Evolutionary conservation across 2,797 vertebrate genomes (phyloP).

Genomic region (Benthosema pterotum): DNA sequence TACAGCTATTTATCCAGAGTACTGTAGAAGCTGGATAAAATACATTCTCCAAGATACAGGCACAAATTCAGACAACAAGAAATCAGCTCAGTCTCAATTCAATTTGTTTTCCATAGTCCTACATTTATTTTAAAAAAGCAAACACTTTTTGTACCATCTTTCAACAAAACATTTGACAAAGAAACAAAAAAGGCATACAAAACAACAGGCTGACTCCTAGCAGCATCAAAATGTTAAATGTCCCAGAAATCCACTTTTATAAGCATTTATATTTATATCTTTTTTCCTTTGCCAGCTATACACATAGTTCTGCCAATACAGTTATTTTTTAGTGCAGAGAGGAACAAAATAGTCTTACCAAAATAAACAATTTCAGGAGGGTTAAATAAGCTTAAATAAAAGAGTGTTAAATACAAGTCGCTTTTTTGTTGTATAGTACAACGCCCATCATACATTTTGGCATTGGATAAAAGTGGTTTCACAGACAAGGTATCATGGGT

Average conservation of each 20-base stretch:
- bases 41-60: too few species aligned
- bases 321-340: conserved; percentile 79
- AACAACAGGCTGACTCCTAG: conserved; percentile 80
- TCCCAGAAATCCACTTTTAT: conserved; percentile 66
- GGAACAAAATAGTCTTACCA: conserved; percentile 64
- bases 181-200: conserved; percentile 77
- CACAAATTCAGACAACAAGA: neutral
- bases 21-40: too few species aligned
- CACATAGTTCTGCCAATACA: conserved; percentile 68
- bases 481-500: conserved; percentile 16
- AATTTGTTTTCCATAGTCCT: conserved; percentile 51
- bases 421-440: conserved; percentile 85
- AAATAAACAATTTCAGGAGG: conserved; percentile 79
- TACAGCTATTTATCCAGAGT: too few species aligned
- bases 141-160: conserved; percentile 71
- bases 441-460: conserved; percentile 67
- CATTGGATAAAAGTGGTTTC: conserved; percentile 23
- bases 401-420: conserved; percentile 85
- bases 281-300: conserved; percentile 71
- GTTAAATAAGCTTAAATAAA: conserved; percentile 80
- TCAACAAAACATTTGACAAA: conserved; percentile 85
- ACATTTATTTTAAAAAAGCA: conserved; percentile 65
- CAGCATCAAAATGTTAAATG: conserved; percentile 82
- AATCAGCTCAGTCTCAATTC: neutral
- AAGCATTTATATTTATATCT: conserved; percentile 34